These are phyloP conservation scores for Camptogramma bilineatum DNA, from an alignment of 2,888 invertebrate genomes.

Conservation along the genomic window DNA sequence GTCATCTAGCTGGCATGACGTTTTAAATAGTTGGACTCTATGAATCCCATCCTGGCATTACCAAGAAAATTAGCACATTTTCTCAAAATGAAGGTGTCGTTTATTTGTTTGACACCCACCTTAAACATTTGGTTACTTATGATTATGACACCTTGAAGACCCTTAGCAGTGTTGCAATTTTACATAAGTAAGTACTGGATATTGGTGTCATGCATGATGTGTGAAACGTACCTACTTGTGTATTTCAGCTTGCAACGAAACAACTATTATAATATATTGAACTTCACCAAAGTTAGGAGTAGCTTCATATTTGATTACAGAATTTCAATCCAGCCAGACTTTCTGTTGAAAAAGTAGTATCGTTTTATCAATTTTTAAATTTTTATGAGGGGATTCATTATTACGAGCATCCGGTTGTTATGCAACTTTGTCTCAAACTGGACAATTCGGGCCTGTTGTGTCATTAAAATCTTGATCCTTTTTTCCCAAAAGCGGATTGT, in stretches of 20 bases:
- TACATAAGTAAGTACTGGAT: neutral
- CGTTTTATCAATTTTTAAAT: conserved; percentile 1
- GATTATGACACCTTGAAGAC: neutral
- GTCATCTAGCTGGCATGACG: conserved; percentile 41
- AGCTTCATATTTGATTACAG: neutral
- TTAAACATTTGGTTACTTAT: conserved; percentile 6
- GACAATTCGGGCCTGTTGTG: conserved; percentile 1
- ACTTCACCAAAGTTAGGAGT: neutral
- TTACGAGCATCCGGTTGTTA: conserved; percentile 16
- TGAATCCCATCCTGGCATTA: neutral
- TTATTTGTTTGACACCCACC: neutral
- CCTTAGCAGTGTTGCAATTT: conserved; percentile 18
- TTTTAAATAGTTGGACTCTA: conserved; percentile 1
- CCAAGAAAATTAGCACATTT: neutral
- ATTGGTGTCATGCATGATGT: neutral
- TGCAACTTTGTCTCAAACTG: conserved; percentile 8
- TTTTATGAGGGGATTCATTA: too few species aligned
- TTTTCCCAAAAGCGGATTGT: neutral
- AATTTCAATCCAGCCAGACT: neutral
- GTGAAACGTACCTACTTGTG: neutral
- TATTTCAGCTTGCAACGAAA: neutral
- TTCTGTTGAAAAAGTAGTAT: neutral
- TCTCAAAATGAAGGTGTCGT: conserved; percentile 1
- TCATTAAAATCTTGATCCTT: conserved; percentile 3
- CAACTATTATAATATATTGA: neutral